Percentiles rank a stretch among this genome's conserved stretches.
These are phyloP conservation scores for Camelus bactrianus DNA, from an alignment of 2,113 vertebrate genomes.

Conservation along the genomic window DNA sequence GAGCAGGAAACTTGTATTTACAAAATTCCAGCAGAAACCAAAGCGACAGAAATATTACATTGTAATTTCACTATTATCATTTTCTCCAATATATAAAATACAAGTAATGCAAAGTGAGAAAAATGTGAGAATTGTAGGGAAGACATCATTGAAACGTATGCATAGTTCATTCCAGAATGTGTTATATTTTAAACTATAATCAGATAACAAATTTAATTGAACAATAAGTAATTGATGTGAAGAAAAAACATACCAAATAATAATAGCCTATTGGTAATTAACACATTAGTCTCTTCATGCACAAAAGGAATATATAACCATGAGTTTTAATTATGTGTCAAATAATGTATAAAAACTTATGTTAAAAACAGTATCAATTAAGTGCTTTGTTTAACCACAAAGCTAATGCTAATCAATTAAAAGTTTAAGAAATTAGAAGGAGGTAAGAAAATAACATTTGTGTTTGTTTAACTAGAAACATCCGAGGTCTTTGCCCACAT, in stretches of 20 bases:
- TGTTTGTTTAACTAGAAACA: not conserved
- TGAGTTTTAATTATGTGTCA: not conserved
- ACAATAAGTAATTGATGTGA: not conserved
- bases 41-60: not conserved
- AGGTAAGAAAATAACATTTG: not conserved
- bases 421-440: not conserved
- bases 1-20: not conserved
- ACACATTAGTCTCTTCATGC: not conserved
- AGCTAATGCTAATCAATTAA: not conserved
- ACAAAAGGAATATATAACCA: not conserved
- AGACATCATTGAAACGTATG: not conserved
- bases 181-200: not conserved
- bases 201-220: not conserved
- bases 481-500: not conserved
- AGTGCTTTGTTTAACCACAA: not conserved
- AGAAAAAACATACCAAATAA: not conserved
- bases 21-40: not conserved
- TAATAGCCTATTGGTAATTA: not conserved
- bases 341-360: not conserved
- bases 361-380: not conserved
- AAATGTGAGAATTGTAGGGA: not conserved
- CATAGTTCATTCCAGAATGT: not conserved
- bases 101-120: not conserved
- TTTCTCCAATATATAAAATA: not conserved
- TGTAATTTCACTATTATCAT: not conserved